Percentiles rank a stretch among this genome's conserved stretches.
phyloP scores from a whole-genome alignment of 35 echinoderm and acorn worm genomes.

The Heliocidaris erythrogramma region DNA sequence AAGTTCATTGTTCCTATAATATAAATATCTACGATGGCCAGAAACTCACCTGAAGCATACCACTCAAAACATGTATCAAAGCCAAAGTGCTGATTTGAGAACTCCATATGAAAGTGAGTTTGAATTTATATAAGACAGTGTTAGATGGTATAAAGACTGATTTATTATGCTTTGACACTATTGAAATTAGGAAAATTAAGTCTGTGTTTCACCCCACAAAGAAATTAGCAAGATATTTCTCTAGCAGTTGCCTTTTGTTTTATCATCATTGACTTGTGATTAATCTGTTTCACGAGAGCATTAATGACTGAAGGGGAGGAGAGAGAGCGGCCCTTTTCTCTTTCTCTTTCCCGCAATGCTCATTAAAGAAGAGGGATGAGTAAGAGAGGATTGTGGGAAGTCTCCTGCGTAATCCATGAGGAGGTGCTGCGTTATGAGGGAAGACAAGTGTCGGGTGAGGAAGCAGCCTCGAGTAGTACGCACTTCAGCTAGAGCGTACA shows the following conservation, averaged over 20 bases:
- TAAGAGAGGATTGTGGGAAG: conserved; percentile 16
- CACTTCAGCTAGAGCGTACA: background rate
- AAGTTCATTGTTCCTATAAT: background rate
- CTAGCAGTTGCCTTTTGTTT: background rate
- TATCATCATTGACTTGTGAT: background rate
- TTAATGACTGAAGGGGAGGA: conserved; percentile 1
- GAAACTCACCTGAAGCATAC: background rate
- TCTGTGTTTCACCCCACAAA: background rate
- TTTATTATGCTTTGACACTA: background rate
- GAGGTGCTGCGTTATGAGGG: background rate
- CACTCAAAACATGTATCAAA: background rate
- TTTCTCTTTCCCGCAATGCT: background rate
- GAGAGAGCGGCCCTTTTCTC: background rate
- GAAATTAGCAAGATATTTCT: background rate
- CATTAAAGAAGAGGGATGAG: background rate
- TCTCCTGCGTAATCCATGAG: conserved; percentile 8
- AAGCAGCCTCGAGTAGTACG: background rate
- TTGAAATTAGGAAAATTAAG: background rate
- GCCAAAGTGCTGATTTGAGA: background rate
- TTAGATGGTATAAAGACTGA: background rate
- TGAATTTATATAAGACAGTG: background rate
- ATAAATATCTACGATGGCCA: too few species aligned
- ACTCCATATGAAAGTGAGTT: background rate
- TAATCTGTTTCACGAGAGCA: background rate
- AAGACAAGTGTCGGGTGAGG: conserved; percentile 14